These are phyloP conservation scores for Ptilodon capucinus DNA, from an alignment of 2,888 invertebrate species.

Conservation along the genomic window DNA sequence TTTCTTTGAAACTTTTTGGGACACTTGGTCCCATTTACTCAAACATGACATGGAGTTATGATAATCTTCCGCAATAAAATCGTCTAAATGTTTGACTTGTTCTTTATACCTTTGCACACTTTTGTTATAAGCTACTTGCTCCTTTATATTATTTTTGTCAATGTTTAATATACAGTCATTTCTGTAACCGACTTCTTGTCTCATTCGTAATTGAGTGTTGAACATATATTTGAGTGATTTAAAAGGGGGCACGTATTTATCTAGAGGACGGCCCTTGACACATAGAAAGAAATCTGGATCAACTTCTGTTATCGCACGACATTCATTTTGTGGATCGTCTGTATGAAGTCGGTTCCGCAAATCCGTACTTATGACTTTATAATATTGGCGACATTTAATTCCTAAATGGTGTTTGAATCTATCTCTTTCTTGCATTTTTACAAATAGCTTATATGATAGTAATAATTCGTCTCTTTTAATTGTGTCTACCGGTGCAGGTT, in stretches of 20 bases:
- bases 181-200: constrained; percentile 63
- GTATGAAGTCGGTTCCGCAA: constrained; percentile 44
- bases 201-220: constrained; percentile 43
- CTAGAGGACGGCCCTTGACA: constrained; percentile 42
- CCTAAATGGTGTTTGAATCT: constrained; percentile 39
- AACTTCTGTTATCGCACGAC: constrained; percentile 47
- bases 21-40: constrained; percentile 72
- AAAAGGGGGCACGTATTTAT: constrained; percentile 41
- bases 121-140: constrained; percentile 72
- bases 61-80: constrained; percentile 84
- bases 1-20: constrained; percentile 63
- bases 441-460: constrained; percentile 51
- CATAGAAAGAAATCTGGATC: constrained; percentile 53
- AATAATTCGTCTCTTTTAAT: constrained; percentile 49
- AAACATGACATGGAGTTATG: constrained; percentile 81
- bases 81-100: constrained; percentile 83
- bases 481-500: constrained; percentile 35
- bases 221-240: constrained; percentile 51
- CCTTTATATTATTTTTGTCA: constrained; percentile 78
- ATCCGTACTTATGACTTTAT: constrained; percentile 52
- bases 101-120: constrained; percentile 70
- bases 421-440: constrained; percentile 44
- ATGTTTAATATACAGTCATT: constrained; percentile 78
- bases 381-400: constrained; percentile 46
- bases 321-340: constrained; percentile 41